These are phyloP conservation scores for Steatornis caripensis DNA, from an alignment of 2,113 vertebrate species.

Conservation along the genomic window DNA sequence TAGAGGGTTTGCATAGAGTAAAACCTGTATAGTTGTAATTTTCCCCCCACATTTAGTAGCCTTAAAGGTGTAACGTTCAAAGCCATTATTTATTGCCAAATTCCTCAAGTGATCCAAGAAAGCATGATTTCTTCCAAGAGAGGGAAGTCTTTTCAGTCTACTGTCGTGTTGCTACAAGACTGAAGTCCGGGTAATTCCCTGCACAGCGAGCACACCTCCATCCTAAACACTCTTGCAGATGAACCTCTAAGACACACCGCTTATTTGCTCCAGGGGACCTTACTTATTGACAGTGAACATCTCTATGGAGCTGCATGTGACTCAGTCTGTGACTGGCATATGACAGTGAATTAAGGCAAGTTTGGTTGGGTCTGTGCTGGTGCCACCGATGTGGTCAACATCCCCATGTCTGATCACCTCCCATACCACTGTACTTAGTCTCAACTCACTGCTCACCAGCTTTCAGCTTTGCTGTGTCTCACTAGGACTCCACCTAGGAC, in stretches of 20 bases:
- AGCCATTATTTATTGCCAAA: background rate
- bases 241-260: background rate
- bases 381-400: background rate
- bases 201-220: background rate
- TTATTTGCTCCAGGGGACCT: background rate
- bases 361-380: background rate
- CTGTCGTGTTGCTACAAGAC: background rate
- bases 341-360: background rate
- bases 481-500: background rate
- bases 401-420: rapidly evolving
- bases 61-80: background rate
- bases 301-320: background rate
- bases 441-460: background rate
- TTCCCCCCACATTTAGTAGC: background rate
- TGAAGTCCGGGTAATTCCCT: background rate
- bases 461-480: background rate
- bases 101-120: background rate
- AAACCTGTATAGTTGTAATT: background rate
- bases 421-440: background rate
- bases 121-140: background rate
- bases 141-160: background rate
- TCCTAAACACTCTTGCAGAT: background rate
- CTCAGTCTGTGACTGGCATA: background rate
- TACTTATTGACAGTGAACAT: background rate
- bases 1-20: background rate